Percentiles rank a stretch among this genome's conserved stretches.
Evolutionary conservation across 2,888 invertebrate species (phyloP).

Genomic region (Nephrotoma guestfalica): DNA sequence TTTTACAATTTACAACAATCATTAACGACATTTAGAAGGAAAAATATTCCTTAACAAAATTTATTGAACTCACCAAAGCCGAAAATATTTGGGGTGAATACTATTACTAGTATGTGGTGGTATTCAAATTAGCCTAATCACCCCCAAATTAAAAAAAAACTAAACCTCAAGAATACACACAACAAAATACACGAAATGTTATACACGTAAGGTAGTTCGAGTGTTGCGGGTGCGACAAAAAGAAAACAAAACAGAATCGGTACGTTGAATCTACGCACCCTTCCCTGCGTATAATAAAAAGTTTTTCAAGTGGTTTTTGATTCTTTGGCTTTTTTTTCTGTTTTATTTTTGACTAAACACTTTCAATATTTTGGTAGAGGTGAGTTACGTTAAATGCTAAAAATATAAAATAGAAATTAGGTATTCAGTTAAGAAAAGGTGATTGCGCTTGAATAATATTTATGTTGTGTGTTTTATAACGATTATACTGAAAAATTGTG

Average conservation of each 20-base stretch:
- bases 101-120: constrained; percentile 6
- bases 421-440: constrained; percentile 6
- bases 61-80: not conserved
- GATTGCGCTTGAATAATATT: constrained; percentile 7
- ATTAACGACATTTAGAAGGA: not conserved
- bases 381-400: not conserved
- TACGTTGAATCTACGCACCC: constrained; percentile 2
- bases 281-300: not conserved
- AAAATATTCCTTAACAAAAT: not conserved
- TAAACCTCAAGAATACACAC: not conserved
- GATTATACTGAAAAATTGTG: not conserved
- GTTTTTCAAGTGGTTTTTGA: not conserved
- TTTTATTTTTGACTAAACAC: constrained; percentile 1
- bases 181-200: not conserved
- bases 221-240: constrained; percentile 9
- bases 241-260: constrained; percentile 4
- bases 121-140: constrained; percentile 11
- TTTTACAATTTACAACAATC: not conserved
- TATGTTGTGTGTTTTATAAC: not conserved
- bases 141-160: not conserved
- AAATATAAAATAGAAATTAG: not conserved
- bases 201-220: not conserved
- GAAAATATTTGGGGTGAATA: not conserved
- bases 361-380: not conserved
- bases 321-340: not conserved